Conservation (phyloP, 2,113 vertebrate genomes). For the Rhinoderma darwinii region DNA sequence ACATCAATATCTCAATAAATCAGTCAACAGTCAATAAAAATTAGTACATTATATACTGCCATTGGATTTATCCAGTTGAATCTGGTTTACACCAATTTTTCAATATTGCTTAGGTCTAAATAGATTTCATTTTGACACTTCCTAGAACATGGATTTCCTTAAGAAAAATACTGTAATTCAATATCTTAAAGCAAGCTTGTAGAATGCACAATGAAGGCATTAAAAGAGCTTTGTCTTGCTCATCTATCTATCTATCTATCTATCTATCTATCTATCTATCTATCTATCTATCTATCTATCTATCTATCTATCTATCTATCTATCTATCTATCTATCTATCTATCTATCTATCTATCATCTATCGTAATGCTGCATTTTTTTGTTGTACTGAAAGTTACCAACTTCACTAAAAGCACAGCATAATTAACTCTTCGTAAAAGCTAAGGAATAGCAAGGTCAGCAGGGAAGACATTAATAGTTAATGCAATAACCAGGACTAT, state of each 20-base stretch:
- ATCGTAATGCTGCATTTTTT: not conserved
- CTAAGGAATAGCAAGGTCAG: conserved; percentile 58
- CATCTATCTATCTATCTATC: too few species aligned
- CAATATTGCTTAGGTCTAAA: not conserved
- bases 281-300: not conserved
- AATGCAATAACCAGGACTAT: conserved; percentile 62
- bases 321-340: not conserved
- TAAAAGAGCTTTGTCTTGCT: not conserved
- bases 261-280: not conserved
- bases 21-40: not conserved
- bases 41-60: not conserved
- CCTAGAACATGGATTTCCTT: not conserved
- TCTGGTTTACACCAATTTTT: not conserved
- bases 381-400: conserved; percentile 11
- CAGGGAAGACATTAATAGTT: conserved; percentile 65
- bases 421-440: conserved; percentile 61
- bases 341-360: not conserved
- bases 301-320: not conserved
- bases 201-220: not conserved
- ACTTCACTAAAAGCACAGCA: conserved; percentile 32
- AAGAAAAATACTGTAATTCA: not conserved
- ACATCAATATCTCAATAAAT: not conserved
- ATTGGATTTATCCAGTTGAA: not conserved
- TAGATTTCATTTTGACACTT: not conserved
- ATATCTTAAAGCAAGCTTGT: not conserved